Percentiles rank a stretch among this genome's conserved stretches.
phyloP scores from a whole-genome alignment of 2,888 invertebrate species.

The Lysandra coridon region DNA sequence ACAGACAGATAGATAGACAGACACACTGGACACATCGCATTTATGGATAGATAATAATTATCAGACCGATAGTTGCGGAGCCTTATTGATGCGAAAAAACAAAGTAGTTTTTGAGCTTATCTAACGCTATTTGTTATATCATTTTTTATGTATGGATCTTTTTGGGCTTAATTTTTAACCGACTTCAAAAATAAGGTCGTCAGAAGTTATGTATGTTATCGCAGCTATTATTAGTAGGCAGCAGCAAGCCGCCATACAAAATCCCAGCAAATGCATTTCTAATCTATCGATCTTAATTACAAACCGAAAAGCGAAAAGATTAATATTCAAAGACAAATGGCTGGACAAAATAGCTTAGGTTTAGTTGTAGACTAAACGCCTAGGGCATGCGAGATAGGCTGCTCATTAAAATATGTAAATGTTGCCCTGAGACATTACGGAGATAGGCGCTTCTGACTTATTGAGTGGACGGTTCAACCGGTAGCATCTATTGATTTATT shows the following conservation, averaged over 20 bases:
- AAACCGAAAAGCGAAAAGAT: constrained; percentile 22
- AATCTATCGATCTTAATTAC: constrained; percentile 18
- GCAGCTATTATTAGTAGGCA: neutral
- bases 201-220: neutral
- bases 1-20: no score
- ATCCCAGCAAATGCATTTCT: neutral
- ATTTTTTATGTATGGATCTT: no score
- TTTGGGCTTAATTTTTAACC: neutral
- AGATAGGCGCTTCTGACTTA: constrained; percentile 79
- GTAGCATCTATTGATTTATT: neutral
- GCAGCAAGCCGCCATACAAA: neutral
- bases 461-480: constrained; percentile 57
- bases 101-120: no score
- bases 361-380: constrained; percentile 44
- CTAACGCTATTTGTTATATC: no score
- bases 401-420: constrained; percentile 81
- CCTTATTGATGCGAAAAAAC: no score
- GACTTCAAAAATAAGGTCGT: neutral
- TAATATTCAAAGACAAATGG: constrained; percentile 43
- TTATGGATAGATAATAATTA: no score
- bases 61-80: no score
- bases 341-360: constrained; percentile 41
- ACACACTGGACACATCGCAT: no score
- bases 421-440: constrained; percentile 73
- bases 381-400: constrained; percentile 62